A percentile compares a stretch with the other conserved stretches of the same genome.
These are phyloP conservation scores for Ellobius talpinus DNA, from an alignment of 2,113 vertebrate species.

Conservation along the genomic window DNA sequence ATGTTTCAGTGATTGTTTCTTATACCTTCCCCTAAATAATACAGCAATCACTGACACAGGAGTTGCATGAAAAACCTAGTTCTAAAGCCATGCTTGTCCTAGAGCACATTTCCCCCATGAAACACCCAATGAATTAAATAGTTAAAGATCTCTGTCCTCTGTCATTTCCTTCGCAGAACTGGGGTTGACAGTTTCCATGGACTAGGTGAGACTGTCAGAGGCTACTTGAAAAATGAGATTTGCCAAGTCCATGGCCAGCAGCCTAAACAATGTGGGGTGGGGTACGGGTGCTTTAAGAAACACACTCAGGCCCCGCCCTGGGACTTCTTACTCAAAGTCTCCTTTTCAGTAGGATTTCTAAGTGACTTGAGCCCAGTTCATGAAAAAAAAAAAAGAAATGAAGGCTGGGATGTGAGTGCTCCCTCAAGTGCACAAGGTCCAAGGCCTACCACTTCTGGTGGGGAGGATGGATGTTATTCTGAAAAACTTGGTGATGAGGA, in stretches of 20 bases:
- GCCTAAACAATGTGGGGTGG: neutral
- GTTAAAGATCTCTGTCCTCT: neutral
- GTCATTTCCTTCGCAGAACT: neutral
- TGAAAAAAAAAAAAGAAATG: neutral
- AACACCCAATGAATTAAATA: neutral
- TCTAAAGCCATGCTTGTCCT: neutral
- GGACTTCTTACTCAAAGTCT: neutral
- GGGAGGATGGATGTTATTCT: neutral
- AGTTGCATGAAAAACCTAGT: neutral
- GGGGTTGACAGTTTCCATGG: fast-evolving
- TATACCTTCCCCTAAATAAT: neutral
- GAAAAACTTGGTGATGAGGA: neutral
- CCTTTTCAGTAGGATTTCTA: neutral
- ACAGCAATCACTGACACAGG: neutral
- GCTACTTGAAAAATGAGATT: neutral
- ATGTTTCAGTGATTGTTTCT: neutral
- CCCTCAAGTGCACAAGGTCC: fast-evolving
- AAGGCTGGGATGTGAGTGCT: neutral
- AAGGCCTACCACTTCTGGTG: neutral
- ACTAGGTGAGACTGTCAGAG: neutral
- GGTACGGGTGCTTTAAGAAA: neutral
- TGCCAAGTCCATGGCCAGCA: neutral
- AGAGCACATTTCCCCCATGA: neutral
- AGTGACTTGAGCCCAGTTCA: neutral
- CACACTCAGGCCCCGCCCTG: too few relatives aligned